Evolutionary conservation across 2,113 vertebrate species (phyloP), one percentile per base, ranked within the genome.

Genomic region (Microtus richardsoni): DNA sequence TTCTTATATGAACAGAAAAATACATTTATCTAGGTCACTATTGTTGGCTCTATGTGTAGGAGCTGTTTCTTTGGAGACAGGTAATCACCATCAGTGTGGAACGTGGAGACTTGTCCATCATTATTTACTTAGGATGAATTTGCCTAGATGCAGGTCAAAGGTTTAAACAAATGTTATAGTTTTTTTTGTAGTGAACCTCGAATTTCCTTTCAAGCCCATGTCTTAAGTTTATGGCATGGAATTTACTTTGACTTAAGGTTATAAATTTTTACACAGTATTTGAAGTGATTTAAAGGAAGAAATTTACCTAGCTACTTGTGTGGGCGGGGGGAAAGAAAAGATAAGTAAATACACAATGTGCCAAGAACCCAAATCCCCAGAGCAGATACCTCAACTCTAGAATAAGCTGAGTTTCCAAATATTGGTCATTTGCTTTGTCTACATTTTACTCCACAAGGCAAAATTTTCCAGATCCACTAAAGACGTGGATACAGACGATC

Each of bases 181-280:
- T 77, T 91, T 91, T 91, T 89, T 91, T 95, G 49, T 94, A 84
- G 60, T 64, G 74, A 80, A 91, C 66, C 73, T 47, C 70, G 96
- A 60, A 78, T 97, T 92, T 64, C 26, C 49, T 49, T 10, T 11
- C 49, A 85, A n/a, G 85, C 5, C 41, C 77, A 8, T 88, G 36
- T 93, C 68, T 96, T 89, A 96, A 78, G 70, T 94, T 96, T 89
- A 89, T 91, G 78, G 24, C 68, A 88, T 88, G 21, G 17, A 64
- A 89, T 94, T 94, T 85, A 92, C 91, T 90, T 89, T 93, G 79
- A 82, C 71, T 91, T 86, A 80, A 94, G 83, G n/a, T 93, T 92
- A 79, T 95, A 95, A 95, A 73, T 94, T 77, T 96, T 93, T 80
- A 44, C 66, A 88, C 49, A 58, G 14, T 75, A 78, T 84, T 92